These are phyloP conservation scores for Cyprinodon brontotheroides DNA, from an alignment of 2,113 vertebrate species.

Conservation along the genomic window DNA sequence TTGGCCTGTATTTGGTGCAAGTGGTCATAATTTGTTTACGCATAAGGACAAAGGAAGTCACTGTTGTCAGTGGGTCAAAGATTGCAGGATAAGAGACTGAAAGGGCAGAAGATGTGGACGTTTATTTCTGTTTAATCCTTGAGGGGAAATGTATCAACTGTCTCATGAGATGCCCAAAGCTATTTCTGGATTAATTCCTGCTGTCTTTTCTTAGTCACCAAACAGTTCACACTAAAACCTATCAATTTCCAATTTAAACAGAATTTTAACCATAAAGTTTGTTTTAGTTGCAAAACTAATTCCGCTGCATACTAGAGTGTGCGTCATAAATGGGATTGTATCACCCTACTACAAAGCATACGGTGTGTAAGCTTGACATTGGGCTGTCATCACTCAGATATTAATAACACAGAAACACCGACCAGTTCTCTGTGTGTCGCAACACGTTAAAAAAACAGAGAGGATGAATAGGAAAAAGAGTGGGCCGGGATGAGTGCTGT, in stretches of 20 bases:
- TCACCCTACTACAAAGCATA: slow-evolving; percentile 66
- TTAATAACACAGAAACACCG: slow-evolving; percentile 62
- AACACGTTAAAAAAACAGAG: slow-evolving; percentile 6
- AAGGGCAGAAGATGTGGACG: slow-evolving; percentile 1
- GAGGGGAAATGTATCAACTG: slow-evolving; percentile 3
- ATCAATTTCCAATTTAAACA: background rate
- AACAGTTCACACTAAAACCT: background rate
- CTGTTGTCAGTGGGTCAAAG: slow-evolving; percentile 27
- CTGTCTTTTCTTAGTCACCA: background rate
- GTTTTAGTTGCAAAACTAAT: background rate
- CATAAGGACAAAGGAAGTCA: slow-evolving; percentile 5
- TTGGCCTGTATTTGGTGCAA: background rate
- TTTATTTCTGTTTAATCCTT: slow-evolving; percentile 17
- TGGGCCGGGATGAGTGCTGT: slow-evolving; percentile 36
- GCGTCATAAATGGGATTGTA: too few species aligned
- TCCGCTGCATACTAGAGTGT: background rate
- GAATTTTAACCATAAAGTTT: background rate
- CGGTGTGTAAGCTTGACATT: slow-evolving; percentile 72
- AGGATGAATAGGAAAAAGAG: background rate
- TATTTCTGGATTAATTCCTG: background rate
- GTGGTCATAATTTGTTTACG: background rate
- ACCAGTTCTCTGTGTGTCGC: slow-evolving; percentile 2
- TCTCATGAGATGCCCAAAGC: slow-evolving; percentile 55
- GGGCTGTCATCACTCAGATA: slow-evolving; percentile 73
- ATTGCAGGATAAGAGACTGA: background rate